Evolutionary conservation across 2,113 vertebrate genomes (phyloP).

Genomic region (Urocitellus parryii): DNA sequence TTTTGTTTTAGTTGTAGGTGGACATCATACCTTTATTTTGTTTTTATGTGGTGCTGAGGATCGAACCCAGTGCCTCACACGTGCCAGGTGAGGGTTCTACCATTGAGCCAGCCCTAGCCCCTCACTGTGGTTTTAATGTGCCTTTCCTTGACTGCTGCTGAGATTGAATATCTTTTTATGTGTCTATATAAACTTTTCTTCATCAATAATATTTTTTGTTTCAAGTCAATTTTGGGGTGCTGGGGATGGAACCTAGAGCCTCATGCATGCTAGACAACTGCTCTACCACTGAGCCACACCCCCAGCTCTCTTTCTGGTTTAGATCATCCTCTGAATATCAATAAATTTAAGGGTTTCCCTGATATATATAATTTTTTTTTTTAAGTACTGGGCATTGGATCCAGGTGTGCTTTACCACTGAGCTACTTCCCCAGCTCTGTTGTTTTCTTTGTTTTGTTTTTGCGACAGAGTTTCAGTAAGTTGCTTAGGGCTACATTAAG

Average conservation of each 20-base stretch:
- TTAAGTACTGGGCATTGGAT: too few species aligned
- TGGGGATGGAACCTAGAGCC: background rate
- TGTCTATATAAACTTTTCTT: background rate
- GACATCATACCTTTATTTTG: too few species aligned
- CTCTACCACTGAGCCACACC: background rate
- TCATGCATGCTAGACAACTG: background rate
- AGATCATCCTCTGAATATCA: background rate
- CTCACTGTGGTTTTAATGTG: background rate
- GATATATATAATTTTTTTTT: background rate
- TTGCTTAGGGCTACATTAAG: too few species aligned
- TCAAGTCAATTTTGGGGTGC: background rate
- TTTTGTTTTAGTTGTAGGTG: too few species aligned
- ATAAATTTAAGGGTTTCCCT: conserved; percentile 15
- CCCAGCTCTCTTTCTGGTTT: background rate
- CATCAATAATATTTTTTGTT: background rate
- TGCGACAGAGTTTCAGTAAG: too few species aligned
- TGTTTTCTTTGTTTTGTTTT: too few species aligned
- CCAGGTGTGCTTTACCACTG: too few species aligned
- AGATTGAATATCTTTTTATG: background rate
- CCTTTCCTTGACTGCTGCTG: background rate
- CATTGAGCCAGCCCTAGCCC: too few species aligned
- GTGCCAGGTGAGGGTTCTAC: too few species aligned
- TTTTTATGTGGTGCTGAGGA: too few species aligned
- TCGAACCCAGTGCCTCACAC: too few species aligned
- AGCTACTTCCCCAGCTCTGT: too few species aligned